phyloP scores from a whole-genome alignment of 2,113 vertebrate species.

The Aplodontia rufa region DNA sequence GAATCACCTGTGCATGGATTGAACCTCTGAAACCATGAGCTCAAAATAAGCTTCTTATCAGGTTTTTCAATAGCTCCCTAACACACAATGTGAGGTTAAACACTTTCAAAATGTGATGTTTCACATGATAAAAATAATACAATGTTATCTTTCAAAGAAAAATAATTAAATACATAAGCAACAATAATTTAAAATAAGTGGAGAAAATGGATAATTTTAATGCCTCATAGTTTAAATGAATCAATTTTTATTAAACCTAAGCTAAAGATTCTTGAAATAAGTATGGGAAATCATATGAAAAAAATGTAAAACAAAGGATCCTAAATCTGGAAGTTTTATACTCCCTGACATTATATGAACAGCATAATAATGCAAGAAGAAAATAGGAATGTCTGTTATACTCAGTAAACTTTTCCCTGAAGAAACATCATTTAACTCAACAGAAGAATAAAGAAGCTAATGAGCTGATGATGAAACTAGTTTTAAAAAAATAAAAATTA shows the following conservation, averaged over 20 bases:
- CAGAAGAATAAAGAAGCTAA: not conserved
- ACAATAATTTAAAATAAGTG: not conserved
- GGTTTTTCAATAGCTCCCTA: no score
- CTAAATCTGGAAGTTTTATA: not conserved
- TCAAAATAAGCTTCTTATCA: no score
- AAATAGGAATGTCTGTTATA: not conserved
- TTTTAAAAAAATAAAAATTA: not conserved
- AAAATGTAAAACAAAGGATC: conserved; percentile 10
- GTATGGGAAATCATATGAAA: not conserved
- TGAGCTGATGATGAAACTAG: not conserved
- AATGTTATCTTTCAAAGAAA: not conserved
- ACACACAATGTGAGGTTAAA: not conserved
- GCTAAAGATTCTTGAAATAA: conserved; percentile 14
- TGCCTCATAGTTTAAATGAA: not conserved
- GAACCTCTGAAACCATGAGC: no score
- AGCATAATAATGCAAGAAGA: conserved; percentile 47
- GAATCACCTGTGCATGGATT: no score
- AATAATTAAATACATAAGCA: not conserved
- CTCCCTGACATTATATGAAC: not conserved
- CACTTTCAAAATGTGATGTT: not conserved
- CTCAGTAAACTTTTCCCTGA: not conserved
- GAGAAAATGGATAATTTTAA: not conserved
- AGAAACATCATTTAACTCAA: conserved; percentile 20
- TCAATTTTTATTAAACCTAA: not conserved
- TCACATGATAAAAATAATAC: not conserved